These are phyloP conservation scores for Elysia crispata DNA, from an alignment of 2,888 invertebrate species.

Conservation along the genomic window DNA sequence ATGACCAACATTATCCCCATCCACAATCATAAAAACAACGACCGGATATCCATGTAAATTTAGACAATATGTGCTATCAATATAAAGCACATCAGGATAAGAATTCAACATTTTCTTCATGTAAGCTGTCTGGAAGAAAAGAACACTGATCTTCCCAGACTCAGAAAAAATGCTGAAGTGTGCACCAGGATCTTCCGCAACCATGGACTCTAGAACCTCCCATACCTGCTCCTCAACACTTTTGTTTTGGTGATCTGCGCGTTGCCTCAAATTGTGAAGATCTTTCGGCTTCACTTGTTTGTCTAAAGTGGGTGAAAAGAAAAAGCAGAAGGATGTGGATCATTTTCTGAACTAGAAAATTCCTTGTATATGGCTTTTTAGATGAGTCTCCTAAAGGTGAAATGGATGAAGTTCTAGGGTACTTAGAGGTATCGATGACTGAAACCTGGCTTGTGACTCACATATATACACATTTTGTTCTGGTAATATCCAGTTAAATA, in stretches of 20 bases:
- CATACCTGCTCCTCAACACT: neutral
- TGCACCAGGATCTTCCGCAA: neutral
- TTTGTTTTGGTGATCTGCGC: neutral
- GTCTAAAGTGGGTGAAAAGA: neutral
- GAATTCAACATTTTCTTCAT: neutral
- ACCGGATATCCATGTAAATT: neutral
- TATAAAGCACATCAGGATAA: neutral
- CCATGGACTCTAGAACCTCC: neutral
- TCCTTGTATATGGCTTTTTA: no score
- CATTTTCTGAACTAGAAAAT: no score
- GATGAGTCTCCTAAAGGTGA: no score
- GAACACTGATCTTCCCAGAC: neutral
- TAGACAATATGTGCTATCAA: conserved; percentile 5
- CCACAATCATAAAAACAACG: conserved; percentile 1
- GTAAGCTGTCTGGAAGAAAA: neutral
- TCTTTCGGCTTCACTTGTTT: neutral
- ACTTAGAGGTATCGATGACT: no score
- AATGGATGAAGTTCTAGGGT: no score
- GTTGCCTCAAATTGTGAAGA: neutral
- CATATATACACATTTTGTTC: no score
- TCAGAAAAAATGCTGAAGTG: neutral
- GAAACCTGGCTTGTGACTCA: no score
- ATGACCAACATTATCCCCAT: conserved; percentile 9
- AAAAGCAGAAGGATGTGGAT: no score
- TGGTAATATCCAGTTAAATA: no score